A percentile compares a stretch with the other conserved stretches of the same genome.
Conservation (phyloP, 2,888 invertebrate genomes). For the Dicranocentrus wangi region DNA sequence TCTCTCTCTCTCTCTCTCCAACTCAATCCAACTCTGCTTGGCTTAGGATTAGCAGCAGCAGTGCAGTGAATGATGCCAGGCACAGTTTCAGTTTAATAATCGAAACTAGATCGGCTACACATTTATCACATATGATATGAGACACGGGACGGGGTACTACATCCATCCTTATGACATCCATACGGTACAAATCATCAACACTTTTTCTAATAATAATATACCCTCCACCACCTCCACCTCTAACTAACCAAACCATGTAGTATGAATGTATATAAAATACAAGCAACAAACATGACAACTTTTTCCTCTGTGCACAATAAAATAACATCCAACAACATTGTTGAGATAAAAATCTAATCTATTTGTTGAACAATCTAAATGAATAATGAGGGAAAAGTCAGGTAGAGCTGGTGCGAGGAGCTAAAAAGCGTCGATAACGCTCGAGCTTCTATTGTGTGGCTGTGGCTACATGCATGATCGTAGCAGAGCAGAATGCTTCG, state of each 20-base stretch:
- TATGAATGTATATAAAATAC: not conserved
- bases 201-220: no score
- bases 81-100: constrained; percentile 34
- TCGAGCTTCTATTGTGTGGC: no score
- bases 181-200: no score
- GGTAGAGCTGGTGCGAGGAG: not conserved
- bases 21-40: constrained; percentile 12
- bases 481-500: no score
- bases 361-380: constrained; percentile 7
- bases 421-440: no score
- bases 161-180: not conserved
- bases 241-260: not conserved
- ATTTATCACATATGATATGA: constrained; percentile 12
- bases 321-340: not conserved
- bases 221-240: no score
- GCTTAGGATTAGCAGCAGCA: no score
- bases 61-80: no score
- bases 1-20: not conserved
- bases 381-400: constrained; percentile 37
- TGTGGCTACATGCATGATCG: no score
- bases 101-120: constrained; percentile 19
- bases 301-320: not conserved
- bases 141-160: not conserved
- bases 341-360: constrained; percentile 38
- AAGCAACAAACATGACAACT: not conserved